Evolutionary conservation across 2,888 invertebrate species (phyloP), one percentile per base, ranked within the genome.

Genomic region (Ornithoptera alexandrae): DNA sequence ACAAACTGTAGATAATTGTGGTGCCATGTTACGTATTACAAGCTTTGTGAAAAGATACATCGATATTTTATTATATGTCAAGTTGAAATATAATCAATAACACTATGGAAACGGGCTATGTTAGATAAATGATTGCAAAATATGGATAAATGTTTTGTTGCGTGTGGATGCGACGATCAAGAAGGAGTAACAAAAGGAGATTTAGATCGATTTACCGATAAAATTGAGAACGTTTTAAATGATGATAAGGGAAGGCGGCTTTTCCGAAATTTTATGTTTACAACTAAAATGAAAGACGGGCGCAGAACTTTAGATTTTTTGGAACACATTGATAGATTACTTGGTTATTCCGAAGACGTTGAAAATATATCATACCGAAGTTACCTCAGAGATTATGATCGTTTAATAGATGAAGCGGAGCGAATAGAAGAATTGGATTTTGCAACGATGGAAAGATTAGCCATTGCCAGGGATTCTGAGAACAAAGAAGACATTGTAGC

Each of bases 131-230:
- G 82, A 82, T 73, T 78, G 69, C 77, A 88, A 79, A 78, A 39
- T 10, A 92, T 92, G 93, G 92, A 90, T 81, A 87, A 89, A 78
- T 93, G 93, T 86, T 91, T 92, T 74, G 85, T 82, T 73, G 88
- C 87, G 65, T 93, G 92, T 81, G 88, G 91, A 77, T 92, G 91
- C 80, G 89, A 89, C 74, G 86, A 88, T 74, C 81, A 83, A 64
- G 89, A 89, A 79, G 86, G 88, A 66, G 80, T 92, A 70, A 90
- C 90, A 60, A 90, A 87, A 79, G 84, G 90, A 10, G 93, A 93
- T 77, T 87, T 93, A 74, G 93, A 93, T 76, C 88, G 92, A 58
- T 93, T 85, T 74, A 92, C 93, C 68, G 93, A 93, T 75, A 90
- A 85, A 81, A 90, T 93, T 74, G 92, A 93, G 80, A 93, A 93